Evolutionary conservation across 2,888 invertebrate genomes (phyloP), one percentile per base, ranked within the genome.

Genomic region (Acleris laterana): DNA sequence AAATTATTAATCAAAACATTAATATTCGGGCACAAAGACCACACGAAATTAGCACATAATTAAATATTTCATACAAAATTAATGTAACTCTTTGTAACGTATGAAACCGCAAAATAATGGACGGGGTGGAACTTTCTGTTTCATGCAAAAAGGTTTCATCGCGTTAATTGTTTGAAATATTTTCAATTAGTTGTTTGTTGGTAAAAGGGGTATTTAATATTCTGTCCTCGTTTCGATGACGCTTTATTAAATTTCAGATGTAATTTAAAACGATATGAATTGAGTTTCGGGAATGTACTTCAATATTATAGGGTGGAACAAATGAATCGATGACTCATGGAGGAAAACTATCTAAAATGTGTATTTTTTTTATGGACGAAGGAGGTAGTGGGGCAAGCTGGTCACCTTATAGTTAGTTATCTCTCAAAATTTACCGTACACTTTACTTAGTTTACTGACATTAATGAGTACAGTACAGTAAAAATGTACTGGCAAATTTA

Each of bases 121-220:
- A 69, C 74, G 62, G 75, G 73, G 72, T 65, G 63, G 70, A 60
- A 68, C 63, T 62, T 68, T 68, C 55, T 22, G 61, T 52, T 63
- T 52, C 58, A 63, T 65, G 69, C 68, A 59, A 70, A 68, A 72
- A 76, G 78, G 78, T 80, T 79, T 80, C 73, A 78, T 75, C 69
- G 69, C 61, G 63, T 44, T 82, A 80, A 85, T 83, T 85, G 80
- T 79, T 72, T 71, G 71, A 83, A 83, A 82, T 83, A 87, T 85
- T 79, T 76, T 68, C 72, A 77, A 74, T 76, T 76, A 76, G 73
- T 68, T 63, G 38, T 56, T 46, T 60, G 44, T 57, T 32, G 46
- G 57, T 51, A 25, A 38, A 62, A 48, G 13, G 46, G 62, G 46
- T 42, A 62, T 57, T 61, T 38, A 46, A 62, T 46, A 20, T 51